Percentiles rank a stretch among this genome's conserved stretches.
Conservation (phyloP, 1,140 invertebrate species). For the Danaus melanippus region DNA sequence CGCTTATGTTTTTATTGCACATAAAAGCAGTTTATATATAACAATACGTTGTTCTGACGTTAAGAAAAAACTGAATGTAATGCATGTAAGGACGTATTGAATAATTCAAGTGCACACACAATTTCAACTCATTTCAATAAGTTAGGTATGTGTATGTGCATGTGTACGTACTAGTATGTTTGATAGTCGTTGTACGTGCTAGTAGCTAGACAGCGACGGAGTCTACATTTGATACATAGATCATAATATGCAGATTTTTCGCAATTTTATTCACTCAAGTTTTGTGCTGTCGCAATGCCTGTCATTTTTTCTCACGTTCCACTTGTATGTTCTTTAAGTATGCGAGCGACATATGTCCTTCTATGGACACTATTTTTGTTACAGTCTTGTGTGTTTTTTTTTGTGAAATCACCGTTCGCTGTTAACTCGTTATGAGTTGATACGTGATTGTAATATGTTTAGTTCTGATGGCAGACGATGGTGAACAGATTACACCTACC, state of each 20-base stretch:
- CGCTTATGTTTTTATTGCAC: constrained; percentile 42
- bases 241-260: constrained; percentile 10
- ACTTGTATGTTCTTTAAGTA: constrained; percentile 36
- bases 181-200: background rate
- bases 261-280: constrained; percentile 18
- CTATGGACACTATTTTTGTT: constrained; percentile 44
- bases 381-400: constrained; percentile 33
- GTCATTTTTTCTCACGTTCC: constrained; percentile 50
- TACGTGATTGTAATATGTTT: constrained; percentile 62
- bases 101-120: too few species aligned
- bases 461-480: constrained; percentile 37
- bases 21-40: constrained; percentile 46
- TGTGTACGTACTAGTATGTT: too few species aligned
- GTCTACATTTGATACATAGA: constrained; percentile 8
- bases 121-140: too few species aligned
- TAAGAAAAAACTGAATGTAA: too few species aligned
- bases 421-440: constrained; percentile 59
- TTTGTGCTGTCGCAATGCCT: constrained; percentile 23
- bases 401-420: constrained; percentile 52
- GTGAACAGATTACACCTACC: constrained; percentile 52
- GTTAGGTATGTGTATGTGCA: too few species aligned
- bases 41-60: constrained; percentile 8
- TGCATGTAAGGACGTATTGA: too few species aligned
- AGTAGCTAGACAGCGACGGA: constrained; percentile 2
- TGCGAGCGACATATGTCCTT: constrained; percentile 50